Percentiles rank a stretch among this genome's conserved stretches.
phyloP scores from a whole-genome alignment of 2,888 invertebrate genomes.

The Dryomyza anilis region DNA sequence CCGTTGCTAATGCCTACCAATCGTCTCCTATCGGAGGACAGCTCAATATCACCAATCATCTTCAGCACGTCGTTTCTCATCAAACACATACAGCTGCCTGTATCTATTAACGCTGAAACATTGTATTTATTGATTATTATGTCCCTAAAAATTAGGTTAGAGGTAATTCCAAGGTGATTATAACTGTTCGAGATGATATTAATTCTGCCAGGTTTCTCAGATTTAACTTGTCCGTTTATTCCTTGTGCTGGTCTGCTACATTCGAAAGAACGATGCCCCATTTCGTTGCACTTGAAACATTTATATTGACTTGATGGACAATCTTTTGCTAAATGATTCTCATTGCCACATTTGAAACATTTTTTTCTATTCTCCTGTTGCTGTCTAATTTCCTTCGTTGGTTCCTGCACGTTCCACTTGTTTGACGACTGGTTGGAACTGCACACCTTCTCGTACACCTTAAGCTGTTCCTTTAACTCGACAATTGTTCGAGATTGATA shows the following conservation, averaged over 20 bases:
- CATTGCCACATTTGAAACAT: conserved; percentile 17
- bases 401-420: neutral
- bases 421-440: conserved; percentile 3
- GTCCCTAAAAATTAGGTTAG: too few relatives aligned
- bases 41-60: neutral
- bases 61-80: neutral
- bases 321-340: neutral
- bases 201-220: too few relatives aligned
- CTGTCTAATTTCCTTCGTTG: neutral
- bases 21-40: neutral
- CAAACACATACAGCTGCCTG: neutral
- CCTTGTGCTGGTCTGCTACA: too few relatives aligned
- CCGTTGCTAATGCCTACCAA: neutral
- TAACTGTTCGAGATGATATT: too few relatives aligned
- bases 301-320: neutral
- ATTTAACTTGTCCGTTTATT: too few relatives aligned
- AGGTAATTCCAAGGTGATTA: too few relatives aligned
- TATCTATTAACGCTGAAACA: neutral
- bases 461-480: neutral
- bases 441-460: conserved; percentile 4
- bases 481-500: conserved; percentile 1
- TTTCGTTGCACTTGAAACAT: conserved; percentile 3
- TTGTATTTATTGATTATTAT: too few relatives aligned
- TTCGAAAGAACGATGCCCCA: conserved; percentile 12
- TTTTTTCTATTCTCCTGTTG: neutral